These are phyloP conservation scores for Okapia johnstoni DNA, from an alignment of 2,113 vertebrate species.

Conservation along the genomic window DNA sequence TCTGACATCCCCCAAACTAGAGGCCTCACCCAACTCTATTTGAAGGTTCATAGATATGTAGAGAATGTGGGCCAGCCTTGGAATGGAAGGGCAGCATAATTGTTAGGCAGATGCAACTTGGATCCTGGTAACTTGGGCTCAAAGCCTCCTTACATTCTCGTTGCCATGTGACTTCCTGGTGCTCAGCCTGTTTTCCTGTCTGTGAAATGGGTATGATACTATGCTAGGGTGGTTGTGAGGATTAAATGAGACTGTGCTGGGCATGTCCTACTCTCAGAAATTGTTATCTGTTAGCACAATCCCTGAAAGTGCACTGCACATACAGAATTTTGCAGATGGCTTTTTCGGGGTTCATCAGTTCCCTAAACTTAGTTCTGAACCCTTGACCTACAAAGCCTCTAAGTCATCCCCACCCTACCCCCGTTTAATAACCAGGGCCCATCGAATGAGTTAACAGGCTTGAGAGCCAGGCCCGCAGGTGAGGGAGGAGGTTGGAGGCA, in stretches of 20 bases:
- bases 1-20: neutral
- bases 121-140: neutral
- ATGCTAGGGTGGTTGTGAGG: neutral
- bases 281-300: neutral
- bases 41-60: neutral
- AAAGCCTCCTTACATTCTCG: neutral
- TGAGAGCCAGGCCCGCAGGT: neutral
- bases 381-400: neutral
- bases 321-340: neutral
- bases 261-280: neutral
- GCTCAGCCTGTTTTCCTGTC: neutral
- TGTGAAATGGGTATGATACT: neutral
- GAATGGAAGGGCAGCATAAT: neutral
- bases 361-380: neutral
- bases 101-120: neutral
- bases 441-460: neutral
- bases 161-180: neutral
- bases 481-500: neutral
- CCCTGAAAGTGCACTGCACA: neutral
- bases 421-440: neutral
- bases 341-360: neutral
- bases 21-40: neutral
- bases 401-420: neutral
- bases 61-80: neutral
- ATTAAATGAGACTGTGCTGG: neutral